Conservation (phyloP, 2,888 invertebrate species). For the Resseliella maxima region DNA sequence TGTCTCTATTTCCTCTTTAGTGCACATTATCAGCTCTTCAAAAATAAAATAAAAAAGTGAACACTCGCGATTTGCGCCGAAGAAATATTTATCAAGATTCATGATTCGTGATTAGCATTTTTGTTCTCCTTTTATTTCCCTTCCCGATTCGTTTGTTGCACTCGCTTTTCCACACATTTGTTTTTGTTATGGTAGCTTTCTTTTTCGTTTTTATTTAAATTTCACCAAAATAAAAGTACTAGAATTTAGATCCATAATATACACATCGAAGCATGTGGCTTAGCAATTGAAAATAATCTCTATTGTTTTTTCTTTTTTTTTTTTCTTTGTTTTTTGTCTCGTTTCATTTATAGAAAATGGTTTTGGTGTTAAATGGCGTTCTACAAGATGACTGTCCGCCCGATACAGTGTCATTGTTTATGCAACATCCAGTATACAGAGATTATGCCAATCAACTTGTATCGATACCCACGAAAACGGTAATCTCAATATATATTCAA, state of each 20-base stretch:
- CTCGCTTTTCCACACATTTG: neutral
- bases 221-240: no score
- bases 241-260: no score
- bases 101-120: constrained; percentile 38
- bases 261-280: no score
- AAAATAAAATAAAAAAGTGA: neutral
- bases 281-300: neutral
- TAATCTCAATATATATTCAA: no score
- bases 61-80: neutral
- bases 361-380: constrained; percentile 90
- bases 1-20: neutral
- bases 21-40: neutral
- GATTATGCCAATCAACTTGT: constrained; percentile 87
- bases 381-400: constrained; percentile 89
- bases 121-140: no score
- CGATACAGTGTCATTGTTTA: constrained; percentile 83
- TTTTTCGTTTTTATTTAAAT: no score
- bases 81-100: constrained; percentile 20
- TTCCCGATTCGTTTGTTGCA: neutral
- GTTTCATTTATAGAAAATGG: constrained; percentile 73
- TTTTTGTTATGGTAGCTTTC: neutral
- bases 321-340: neutral
- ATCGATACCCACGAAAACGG: constrained; percentile 74
- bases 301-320: constrained; percentile 57
- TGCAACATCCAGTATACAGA: constrained; percentile 87